Conservation (phyloP, 1,140 invertebrate species). For the Branchinecta lynchi region DNA sequence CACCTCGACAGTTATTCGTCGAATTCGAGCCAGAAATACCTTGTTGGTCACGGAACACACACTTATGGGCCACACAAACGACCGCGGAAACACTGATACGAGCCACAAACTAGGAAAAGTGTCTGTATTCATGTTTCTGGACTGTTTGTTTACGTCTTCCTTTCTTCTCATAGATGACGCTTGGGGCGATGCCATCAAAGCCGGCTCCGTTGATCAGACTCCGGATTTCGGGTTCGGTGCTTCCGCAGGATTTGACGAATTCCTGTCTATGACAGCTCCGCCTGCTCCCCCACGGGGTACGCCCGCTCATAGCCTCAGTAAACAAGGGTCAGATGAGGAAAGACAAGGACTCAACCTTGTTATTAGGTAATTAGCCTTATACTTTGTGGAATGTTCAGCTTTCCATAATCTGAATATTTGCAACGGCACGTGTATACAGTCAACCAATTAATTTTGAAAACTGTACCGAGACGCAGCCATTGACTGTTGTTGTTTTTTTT, state of each 20-base stretch:
- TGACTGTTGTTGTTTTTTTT: no score
- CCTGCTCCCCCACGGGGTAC: slow-evolving; percentile 42
- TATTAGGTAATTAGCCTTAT: slow-evolving; percentile 45
- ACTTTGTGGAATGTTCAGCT: no score
- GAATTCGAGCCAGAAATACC: no score
- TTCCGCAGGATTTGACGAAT: slow-evolving; percentile 63
- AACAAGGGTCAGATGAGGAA: slow-evolving; percentile 55
- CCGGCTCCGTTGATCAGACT: slow-evolving; percentile 1
- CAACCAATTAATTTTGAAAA: no score
- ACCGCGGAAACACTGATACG: no score
- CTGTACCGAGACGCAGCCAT: no score
- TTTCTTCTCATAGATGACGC: slow-evolving; percentile 26
- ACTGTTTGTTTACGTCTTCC: not conserved
- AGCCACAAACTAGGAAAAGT: no score
- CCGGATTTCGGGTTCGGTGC: slow-evolving; percentile 28
- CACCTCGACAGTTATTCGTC: no score
- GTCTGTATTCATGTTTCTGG: not conserved
- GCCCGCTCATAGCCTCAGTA: slow-evolving; percentile 35
- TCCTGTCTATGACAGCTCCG: slow-evolving; percentile 59
- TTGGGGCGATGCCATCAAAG: slow-evolving; percentile 42
- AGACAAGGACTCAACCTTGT: slow-evolving; percentile 54
- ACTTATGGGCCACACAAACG: no score
- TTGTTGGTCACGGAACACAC: no score
- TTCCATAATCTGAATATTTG: no score
- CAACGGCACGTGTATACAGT: no score